Base-by-base conservation (phyloP, 2,888 invertebrate genomes). In the Amphipyra tragopoginis region DNA sequence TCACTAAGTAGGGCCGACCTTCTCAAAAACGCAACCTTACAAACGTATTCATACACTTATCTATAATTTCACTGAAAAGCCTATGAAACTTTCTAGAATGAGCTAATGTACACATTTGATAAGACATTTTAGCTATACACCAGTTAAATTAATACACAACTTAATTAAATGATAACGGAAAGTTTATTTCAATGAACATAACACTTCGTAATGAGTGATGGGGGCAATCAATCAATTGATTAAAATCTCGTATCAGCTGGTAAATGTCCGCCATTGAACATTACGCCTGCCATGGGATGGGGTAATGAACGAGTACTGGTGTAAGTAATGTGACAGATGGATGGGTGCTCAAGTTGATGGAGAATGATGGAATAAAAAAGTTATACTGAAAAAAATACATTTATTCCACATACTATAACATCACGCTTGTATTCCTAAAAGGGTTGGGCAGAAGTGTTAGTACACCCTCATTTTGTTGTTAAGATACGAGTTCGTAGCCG, bases 221-320 rank as follows among this genome's bases (percentile, higher is more conserved):
- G 53, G n/a, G 44, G 63, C 47, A 62, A 56, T 65, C 66, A 73
- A 61, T 72, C 76, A 76, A 52, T 57, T 77, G 63, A 70, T 79
- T 72, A 68, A 68, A 72, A 61, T 61, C 55, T 56, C 60, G 51
- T 61, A 65, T 61, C 45, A 48, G 53, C 47, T 61, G 54, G 48
- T 59, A 45, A 49, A 48, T 63, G 70, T 50, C 51, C 44, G 48
- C 53, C 47, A 70, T 69, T 62, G 47, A 62, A 57, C 50, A 50
- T 53, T 47, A 44, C 50, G 50, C 53, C 70, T 40, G 50, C 43
- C 21, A 21, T 36, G 13, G 38, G 11, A 21, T 21, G 21, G 42
- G 49, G n/a, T 53, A 53, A 51, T 67, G 50, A 42, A 54, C 53
- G 50, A 45, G 21, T 45, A 33, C 21, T 44, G 11, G 21, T 33